Evolutionary conservation across 1,140 invertebrate species (phyloP), one percentile per base, ranked within the genome.

Genomic region (Gryon sp.): DNA sequence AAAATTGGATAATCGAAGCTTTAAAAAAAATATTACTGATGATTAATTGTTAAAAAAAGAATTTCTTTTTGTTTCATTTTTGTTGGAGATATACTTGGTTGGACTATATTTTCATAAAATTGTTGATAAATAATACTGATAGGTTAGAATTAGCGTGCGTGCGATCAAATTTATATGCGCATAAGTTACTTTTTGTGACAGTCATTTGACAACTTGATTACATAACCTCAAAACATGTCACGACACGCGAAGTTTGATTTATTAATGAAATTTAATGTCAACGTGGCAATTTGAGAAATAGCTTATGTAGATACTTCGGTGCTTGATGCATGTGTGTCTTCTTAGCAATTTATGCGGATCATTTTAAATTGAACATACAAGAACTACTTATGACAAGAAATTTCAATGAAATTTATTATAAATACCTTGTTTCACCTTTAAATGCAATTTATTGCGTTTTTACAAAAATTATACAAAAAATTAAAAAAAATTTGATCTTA

Each of bases 181-280:
- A 55, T 55, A 20, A 1, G 16, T 57, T 57, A 57, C n/a, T 40
- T 11, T 2, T 4, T 30, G 15, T 18, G 52, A 55, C 52, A 55
- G 34, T 55, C 20, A 55, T 55, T 55, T 55, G 52, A 55, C 52
- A 55, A 55, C 52, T 40, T 55, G 36, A 55, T 55, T 55, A 55
- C 34, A 55, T 26, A 55, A 55, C 7, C 20, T n/a, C 15, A 4
- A 0, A 55, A 22, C 36, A 14, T 20, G 15, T 55, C 28, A 38
- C 2, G 18, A 14, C 0, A 2, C 4, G 2, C 7, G 46, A 24
- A 18, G 9, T 38, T 26, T 53, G 48, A 53, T 53, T 53, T 53
- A 59, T 32, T 12, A 2, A 8, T 1, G 41, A 22, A 19, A 30
- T 20, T 50, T 19, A 19, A 11, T 19, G n/a, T n/a, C n/a, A 50